These are phyloP conservation scores for Cerastis rubricosa DNA, from an alignment of 2,888 invertebrate species.

Conservation along the genomic window DNA sequence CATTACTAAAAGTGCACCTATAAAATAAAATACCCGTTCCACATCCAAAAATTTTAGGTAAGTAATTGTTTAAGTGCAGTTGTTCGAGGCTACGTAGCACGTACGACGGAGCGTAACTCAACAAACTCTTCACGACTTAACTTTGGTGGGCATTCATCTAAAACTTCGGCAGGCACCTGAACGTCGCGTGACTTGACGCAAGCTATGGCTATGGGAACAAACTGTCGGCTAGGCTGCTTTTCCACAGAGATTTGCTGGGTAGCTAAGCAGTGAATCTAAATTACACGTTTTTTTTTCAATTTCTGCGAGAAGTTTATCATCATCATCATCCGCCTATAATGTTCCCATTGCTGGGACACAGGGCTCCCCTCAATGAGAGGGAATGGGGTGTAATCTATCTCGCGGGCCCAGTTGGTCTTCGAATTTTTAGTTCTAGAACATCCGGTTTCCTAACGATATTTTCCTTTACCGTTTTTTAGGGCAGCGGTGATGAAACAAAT, in stretches of 20 bases:
- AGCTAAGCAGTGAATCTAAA: not conserved
- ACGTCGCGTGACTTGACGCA: slow-evolving; percentile 75
- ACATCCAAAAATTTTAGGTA: slow-evolving; percentile 15
- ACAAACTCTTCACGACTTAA: slow-evolving; percentile 79
- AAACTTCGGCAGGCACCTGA: slow-evolving; percentile 84
- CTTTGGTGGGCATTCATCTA: slow-evolving; percentile 84
- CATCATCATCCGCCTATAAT: too few relatives aligned
- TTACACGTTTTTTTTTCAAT: not conserved
- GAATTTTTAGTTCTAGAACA: too few relatives aligned
- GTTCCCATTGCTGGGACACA: too few relatives aligned
- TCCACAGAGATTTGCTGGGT: not conserved
- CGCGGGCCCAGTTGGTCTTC: too few relatives aligned
- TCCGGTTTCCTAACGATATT: too few relatives aligned
- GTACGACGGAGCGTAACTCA: slow-evolving; percentile 76
- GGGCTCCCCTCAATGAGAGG: too few relatives aligned
- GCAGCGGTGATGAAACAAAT: too few relatives aligned
- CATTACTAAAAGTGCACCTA: not conserved
- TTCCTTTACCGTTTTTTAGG: too few relatives aligned
- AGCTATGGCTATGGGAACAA: slow-evolving; percentile 61
- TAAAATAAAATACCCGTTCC: slow-evolving; percentile 11
- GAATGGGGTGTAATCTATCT: too few relatives aligned
- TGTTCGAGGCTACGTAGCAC: slow-evolving; percentile 70
- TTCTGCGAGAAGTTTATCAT: not conserved
- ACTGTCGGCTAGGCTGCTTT: slow-evolving; percentile 38
- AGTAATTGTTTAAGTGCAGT: slow-evolving; percentile 74